Conservation (phyloP, 1,140 invertebrate species). For the Paraescarpia echinospica region DNA sequence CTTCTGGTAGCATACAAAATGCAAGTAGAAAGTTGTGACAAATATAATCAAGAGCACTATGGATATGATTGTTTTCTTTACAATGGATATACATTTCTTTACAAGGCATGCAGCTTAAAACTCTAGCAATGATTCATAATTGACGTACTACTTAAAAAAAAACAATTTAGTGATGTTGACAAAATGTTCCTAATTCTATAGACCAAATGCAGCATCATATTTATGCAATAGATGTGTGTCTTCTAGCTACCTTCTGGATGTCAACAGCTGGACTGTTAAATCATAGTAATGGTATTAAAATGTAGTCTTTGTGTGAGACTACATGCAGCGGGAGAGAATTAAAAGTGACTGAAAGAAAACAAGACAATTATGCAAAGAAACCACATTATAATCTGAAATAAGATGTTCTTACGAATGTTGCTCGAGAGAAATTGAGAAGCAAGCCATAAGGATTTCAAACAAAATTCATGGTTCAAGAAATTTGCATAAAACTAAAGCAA, state of each 20-base stretch:
- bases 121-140: not conserved
- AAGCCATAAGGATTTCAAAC: not conserved
- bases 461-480: not conserved
- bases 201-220: too few relatives aligned
- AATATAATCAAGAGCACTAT: not conserved
- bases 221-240: not conserved
- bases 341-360: not conserved
- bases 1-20: too few relatives aligned
- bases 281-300: not conserved
- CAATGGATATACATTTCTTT: not conserved
- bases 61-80: not conserved
- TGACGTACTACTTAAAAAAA: not conserved
- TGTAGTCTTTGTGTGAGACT: too few relatives aligned
- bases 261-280: not conserved
- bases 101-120: not conserved
- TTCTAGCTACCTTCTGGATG: not conserved
- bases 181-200: too few relatives aligned
- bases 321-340: not conserved
- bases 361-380: not conserved
- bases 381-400: not conserved
- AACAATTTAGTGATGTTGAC: not conserved
- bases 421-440: not conserved
- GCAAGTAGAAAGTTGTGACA: too few relatives aligned
- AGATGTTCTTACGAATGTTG: not conserved
- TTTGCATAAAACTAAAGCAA: not conserved